A percentile compares a stretch with the other conserved stretches of the same genome.
Conservation (phyloP, 2,113 vertebrate species). For the Lonchura striata region DNA sequence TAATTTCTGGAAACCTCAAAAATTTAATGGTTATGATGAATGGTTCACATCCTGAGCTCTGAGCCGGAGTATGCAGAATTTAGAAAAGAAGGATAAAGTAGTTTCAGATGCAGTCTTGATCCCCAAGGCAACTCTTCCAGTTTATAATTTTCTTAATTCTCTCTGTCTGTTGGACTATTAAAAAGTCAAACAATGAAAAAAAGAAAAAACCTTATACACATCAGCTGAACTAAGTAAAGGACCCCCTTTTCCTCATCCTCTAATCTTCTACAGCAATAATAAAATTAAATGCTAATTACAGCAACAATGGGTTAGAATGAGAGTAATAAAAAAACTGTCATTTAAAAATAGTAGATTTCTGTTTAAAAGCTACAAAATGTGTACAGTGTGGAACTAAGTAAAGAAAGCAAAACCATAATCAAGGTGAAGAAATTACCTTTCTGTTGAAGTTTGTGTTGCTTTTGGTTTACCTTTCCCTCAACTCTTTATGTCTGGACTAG, state of each 20-base stretch:
- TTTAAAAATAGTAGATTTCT: neutral
- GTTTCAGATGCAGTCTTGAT: neutral
- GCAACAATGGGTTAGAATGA: neutral
- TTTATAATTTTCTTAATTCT: neutral
- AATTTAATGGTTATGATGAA: neutral
- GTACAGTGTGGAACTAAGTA: neutral
- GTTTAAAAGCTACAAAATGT: neutral
- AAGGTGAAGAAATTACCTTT: neutral
- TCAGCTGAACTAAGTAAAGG: neutral
- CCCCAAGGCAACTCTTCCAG: neutral
- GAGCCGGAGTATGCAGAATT: neutral
- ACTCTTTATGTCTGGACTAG: neutral
- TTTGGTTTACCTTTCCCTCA: neutral
- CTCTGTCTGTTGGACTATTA: neutral
- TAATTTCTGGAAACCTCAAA: neutral
- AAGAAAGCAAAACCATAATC: neutral
- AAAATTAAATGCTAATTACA: neutral
- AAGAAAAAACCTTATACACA: neutral
- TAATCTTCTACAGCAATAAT: neutral
- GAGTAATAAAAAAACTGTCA: neutral
- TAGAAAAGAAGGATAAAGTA: neutral
- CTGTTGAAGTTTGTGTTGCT: neutral
- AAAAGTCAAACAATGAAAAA: neutral
- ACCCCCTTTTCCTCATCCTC: neutral
- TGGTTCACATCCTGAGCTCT: neutral